Base-by-base conservation (phyloP, 2,888 invertebrate species). In the Lasiommata megera region DNA sequence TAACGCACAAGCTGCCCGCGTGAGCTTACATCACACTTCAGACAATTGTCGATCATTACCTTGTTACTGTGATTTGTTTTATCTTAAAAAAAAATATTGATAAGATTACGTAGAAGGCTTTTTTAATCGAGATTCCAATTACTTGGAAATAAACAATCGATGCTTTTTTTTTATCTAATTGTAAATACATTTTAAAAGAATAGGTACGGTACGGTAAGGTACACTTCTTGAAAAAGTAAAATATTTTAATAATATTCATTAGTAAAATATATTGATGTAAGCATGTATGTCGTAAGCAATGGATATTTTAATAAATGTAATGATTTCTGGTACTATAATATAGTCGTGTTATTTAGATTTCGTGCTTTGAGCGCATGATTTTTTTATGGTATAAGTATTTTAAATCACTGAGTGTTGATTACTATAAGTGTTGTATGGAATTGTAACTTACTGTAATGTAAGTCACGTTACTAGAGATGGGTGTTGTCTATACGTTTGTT, bases 1-100 rank as follows among this genome's bases (percentile, higher is more conserved):
- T 56, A 54, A 63, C 71, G 74, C 74, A 73, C 74, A 75, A 71
- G 67, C 52, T 62, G 53, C 63, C 56, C 61, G 52, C 55, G 58
- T 58, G 61, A 67, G 63, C 61, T 61, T 59, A 63, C 82, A 84
- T 86, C 82, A 85, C 84, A 82, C 74, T 78, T 50, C 41, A 54
- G 34, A 70, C 66, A 74, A 73, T 69, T 72, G 72, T 78, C 73
- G 70, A 75, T 77, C 74, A 81, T 82, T 82, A 83, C 81, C 84
- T 84, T 83, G 76, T 80, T 82, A 87, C 88, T 88, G 88, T 88
- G 88, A 88, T 88, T 88, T 81, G 81, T 82, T 83, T 87, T 81
- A 73, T 79, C 80, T 80, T 80, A 79, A 76, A 70, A 72, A 68
- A 51, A 47, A 68, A 73, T 72, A 71, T 68, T 69, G 5, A 23